Base-by-base conservation (phyloP, 1,140 invertebrate genomes). In the Polypedilum vanderplanki region DNA sequence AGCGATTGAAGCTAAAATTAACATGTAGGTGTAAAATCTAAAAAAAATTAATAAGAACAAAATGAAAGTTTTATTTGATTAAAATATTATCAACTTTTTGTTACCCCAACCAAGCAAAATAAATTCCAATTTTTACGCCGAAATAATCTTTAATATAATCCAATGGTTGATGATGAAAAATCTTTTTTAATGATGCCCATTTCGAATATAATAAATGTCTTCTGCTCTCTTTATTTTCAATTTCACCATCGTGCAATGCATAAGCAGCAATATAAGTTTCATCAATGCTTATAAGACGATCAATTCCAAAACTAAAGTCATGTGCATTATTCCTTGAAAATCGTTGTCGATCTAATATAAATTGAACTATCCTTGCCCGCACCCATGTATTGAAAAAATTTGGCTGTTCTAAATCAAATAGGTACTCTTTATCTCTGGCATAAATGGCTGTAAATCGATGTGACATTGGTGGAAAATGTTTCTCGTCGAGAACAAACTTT, bases 41-140 rank as follows among this genome's bases (percentile, higher is more conserved):
- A 4, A 57, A 57, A 57, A 57, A 46, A 46, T 46, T 57, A 57
- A 12, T 1, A 12, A 15, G 46, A 57, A 33, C 24, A 5, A 57
- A 57, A n/a, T 57, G n/a, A 57, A 12, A 57, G 46, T 57, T n/a
- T n/a, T 57, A 12, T 15, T 15, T 57, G 46, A 9, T 46, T 9
- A 12, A 12, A 46, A 46, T 4, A 2, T 46, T 46, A 46, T 57
- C n/a, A n/a, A 57, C 46, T 57, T 12, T 33, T 33, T 33, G 24
- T 33, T 33, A 57, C 46, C 96, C 97, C 18, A 98, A 84, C 97
- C 97, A 98, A 5, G 96, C 95, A 82, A 98, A 99, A 83, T 98
- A 99, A 46, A 97, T 83, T 41, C 90, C 93, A 77, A 96, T 94
- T 85, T 97, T 97, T 40, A 96, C 94, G 9, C 96, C 96, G 85